Conservation (phyloP, 2,888 invertebrate species). For the Periphyllus acericola region DNA sequence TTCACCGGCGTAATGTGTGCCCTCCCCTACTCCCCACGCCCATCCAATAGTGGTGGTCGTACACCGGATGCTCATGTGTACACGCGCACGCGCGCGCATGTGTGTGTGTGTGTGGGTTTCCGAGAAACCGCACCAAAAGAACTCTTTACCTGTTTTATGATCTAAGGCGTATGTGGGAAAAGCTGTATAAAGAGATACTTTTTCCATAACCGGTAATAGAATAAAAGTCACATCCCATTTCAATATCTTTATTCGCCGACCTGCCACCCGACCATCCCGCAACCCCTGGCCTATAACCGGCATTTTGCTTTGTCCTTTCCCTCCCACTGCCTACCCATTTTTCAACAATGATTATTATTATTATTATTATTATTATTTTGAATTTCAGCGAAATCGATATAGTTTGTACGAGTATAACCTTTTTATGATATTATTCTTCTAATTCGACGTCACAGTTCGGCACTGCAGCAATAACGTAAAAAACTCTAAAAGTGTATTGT, state of each 20-base stretch:
- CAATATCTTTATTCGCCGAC: slow-evolving; percentile 42
- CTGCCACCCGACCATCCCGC: neutral
- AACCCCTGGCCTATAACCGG: neutral
- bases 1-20: neutral
- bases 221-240: slow-evolving; percentile 62
- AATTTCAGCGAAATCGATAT: neutral
- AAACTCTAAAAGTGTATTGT: too few relatives aligned
- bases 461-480: too few relatives aligned
- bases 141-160: slow-evolving; percentile 41
- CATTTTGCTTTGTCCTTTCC: slow-evolving; percentile 23
- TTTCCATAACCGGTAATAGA: slow-evolving; percentile 35
- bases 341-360: neutral
- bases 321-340: neutral
- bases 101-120: neutral
- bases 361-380: slow-evolving; percentile 27
- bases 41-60: neutral
- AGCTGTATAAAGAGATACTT: slow-evolving; percentile 15
- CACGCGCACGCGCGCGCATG: too few relatives aligned
- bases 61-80: neutral
- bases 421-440: neutral
- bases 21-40: neutral
- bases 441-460: neutral
- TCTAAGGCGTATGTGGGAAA: slow-evolving; percentile 1
- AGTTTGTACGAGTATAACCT: neutral
- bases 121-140: slow-evolving; percentile 11